Evolutionary conservation across 2,888 invertebrate genomes (phyloP).

Genomic region (Mythimna pallens): DNA sequence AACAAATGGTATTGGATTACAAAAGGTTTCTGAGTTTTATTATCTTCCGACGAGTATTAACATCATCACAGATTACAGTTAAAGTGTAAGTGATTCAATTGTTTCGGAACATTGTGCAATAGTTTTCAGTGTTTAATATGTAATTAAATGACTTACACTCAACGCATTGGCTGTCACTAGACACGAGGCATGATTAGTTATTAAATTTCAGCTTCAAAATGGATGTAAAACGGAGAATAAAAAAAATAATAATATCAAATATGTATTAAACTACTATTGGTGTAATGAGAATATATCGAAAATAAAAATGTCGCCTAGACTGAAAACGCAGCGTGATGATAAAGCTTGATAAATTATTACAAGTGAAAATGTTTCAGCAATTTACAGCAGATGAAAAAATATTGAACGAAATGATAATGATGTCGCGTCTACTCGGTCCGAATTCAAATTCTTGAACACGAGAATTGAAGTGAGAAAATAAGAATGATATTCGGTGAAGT

Average conservation of each 20-base stretch:
- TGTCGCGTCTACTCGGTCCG: background rate
- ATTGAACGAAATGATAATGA: conserved; percentile 23
- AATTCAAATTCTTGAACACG: conserved; percentile 29
- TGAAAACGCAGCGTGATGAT: conserved; percentile 7
- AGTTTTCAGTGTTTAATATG: conserved; percentile 6
- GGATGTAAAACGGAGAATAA: conserved; percentile 47
- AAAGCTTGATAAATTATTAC: background rate
- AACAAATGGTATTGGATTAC: conserved; percentile 37
- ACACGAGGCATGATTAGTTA: conserved; percentile 50
- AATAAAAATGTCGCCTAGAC: conserved; percentile 6
- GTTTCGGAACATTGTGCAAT: conserved; percentile 11
- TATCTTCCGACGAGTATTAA: conserved; percentile 58
- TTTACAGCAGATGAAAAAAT: conserved; percentile 36
- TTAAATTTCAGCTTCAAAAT: conserved; percentile 58
- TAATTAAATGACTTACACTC: conserved; percentile 59
- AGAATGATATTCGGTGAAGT: conserved; percentile 52
- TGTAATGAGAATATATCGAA: conserved; percentile 27
- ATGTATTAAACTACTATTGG: background rate
- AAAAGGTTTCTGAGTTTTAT: conserved; percentile 56
- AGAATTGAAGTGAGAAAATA: conserved; percentile 37
- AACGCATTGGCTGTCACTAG: conserved; percentile 48
- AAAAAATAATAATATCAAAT: background rate
- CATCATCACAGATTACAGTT: conserved; percentile 75
- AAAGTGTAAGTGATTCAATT: conserved; percentile 70
- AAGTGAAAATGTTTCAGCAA: conserved; percentile 35